Evolutionary conservation across 2,888 invertebrate genomes (phyloP).

Genomic region (Teleogryllus oceanicus): DNA sequence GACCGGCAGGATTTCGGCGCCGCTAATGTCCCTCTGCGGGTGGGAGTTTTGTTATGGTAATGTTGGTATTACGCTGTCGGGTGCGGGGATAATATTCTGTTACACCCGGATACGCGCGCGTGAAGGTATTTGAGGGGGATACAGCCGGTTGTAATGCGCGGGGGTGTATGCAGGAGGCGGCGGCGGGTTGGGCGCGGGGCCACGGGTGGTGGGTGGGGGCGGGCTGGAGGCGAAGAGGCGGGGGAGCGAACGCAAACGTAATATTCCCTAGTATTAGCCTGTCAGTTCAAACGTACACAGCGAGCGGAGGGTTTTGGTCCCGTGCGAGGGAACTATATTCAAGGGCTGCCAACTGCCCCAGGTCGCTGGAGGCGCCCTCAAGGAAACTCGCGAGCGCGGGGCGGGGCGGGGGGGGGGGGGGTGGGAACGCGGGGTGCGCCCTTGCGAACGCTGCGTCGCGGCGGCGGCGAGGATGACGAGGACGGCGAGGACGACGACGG

Average conservation of each 20-base stretch:
- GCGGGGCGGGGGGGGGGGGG: too few species aligned
- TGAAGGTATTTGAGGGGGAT: constrained; percentile 6
- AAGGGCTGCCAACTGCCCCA: too few species aligned
- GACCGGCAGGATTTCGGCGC: not conserved
- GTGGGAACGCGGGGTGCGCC: too few species aligned
- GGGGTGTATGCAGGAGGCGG: not conserved
- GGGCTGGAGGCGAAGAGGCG: not conserved
- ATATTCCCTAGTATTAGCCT: constrained; percentile 9
- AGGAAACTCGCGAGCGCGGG: too few species aligned
- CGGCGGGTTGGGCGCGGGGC: too few species aligned
- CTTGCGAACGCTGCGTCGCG: too few species aligned
- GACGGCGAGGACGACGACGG: too few species aligned
- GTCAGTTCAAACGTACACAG: not conserved
- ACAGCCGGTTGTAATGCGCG: not conserved
- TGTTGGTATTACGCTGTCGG: constrained; percentile 18
- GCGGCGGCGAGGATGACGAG: too few species aligned
- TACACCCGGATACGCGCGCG: not conserved
- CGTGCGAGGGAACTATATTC: too few species aligned
- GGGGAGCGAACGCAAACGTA: not conserved
- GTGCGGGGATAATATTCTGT: constrained; percentile 9
- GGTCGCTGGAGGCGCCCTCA: too few species aligned
- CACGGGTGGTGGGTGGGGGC: not conserved
- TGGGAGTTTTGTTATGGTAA: constrained; percentile 18
- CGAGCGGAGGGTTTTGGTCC: not conserved
- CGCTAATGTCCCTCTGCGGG: not conserved